phyloP scores from a whole-genome alignment of 2,113 vertebrate species.

The Megaceryle torquata region DNA sequence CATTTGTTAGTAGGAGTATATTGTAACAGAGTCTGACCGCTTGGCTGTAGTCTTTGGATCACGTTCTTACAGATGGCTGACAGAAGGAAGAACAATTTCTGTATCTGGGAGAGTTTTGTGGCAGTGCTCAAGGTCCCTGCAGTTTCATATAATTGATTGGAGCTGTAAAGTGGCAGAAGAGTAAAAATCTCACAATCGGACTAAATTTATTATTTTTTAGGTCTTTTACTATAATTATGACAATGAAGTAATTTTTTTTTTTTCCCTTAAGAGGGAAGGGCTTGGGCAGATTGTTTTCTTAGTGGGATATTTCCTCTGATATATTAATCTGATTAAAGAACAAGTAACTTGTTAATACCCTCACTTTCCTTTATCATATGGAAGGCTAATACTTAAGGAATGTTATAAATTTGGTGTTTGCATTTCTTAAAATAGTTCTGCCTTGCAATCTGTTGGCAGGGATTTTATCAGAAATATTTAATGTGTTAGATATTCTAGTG shows the following conservation, averaged over 20 bases:
- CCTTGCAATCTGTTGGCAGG: neutral
- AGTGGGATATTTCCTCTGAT: neutral
- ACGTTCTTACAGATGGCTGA: neutral
- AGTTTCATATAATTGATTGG: neutral
- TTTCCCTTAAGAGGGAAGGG: neutral
- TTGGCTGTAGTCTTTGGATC: neutral
- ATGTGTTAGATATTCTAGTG: neutral
- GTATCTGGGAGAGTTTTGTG: neutral
- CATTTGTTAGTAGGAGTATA: neutral
- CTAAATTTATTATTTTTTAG: neutral
- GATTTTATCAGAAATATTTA: neutral
- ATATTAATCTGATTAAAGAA: neutral
- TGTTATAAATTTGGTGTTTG: neutral
- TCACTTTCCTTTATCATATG: neutral
- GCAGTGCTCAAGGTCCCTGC: neutral
- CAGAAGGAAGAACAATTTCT: neutral
- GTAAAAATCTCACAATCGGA: neutral
- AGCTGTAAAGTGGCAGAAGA: neutral
- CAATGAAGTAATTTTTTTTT: neutral
- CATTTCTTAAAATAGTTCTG: neutral
- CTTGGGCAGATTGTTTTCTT: neutral
- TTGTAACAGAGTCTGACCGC: neutral
- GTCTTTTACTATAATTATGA: neutral
- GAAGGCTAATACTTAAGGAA: neutral
- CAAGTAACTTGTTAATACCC: neutral